These are phyloP conservation scores for Natrix natrix DNA, from an alignment of 2,797 vertebrate species.

Conservation along the genomic window DNA sequence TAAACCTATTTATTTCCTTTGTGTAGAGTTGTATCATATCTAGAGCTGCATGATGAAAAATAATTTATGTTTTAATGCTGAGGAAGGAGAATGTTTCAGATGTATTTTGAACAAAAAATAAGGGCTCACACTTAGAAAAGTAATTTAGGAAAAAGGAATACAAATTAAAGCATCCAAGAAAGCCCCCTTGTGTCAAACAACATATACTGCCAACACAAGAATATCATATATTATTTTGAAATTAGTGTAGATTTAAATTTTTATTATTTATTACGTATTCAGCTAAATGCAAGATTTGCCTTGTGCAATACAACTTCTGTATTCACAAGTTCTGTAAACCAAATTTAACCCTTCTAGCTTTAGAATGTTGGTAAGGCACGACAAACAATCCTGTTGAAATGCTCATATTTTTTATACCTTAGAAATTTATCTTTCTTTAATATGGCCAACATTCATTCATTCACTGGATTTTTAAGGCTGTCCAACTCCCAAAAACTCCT, in stretches of 20 bases:
- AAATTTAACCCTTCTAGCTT: not conserved
- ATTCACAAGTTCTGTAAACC: not conserved
- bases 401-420: not conserved
- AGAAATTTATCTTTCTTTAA: not conserved
- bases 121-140: not conserved
- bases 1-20: not conserved
- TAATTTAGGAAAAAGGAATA: not conserved
- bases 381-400: not conserved
- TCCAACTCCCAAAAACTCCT: not conserved
- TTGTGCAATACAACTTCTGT: not conserved
- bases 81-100: not conserved
- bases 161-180: not conserved
- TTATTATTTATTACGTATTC: not conserved
- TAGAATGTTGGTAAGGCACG: not conserved
- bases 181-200: not conserved
- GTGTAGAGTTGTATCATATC: not conserved
- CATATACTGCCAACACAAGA: not conserved
- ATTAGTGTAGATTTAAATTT: not conserved
- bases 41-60: not conserved
- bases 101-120: not conserved
- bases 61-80: not conserved
- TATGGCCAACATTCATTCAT: not conserved
- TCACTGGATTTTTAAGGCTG: not conserved
- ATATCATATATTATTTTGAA: not conserved
- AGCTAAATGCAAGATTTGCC: not conserved